phyloP scores from a whole-genome alignment of 2,797 vertebrate genomes.

The Benthosema pterotum region DNA sequence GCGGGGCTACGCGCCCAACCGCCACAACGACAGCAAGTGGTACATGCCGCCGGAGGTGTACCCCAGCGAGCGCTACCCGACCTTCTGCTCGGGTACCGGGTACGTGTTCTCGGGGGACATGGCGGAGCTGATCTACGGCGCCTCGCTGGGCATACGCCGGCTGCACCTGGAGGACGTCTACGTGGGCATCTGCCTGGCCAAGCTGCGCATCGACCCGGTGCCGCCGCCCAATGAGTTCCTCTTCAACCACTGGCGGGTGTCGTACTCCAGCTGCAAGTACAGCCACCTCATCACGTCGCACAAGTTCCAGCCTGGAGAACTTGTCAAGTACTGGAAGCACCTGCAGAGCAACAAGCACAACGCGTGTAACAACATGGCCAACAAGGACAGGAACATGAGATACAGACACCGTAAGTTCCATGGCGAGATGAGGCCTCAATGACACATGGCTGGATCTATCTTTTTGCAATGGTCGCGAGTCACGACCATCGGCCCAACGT shows the following conservation, averaged over 20 bases:
- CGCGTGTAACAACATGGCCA: conserved; percentile 90
- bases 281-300: conserved; percentile 99
- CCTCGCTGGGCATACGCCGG: conserved; percentile 93
- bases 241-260: conserved; percentile 99
- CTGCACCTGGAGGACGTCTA: conserved; percentile 98
- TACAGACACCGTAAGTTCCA: conserved; percentile 91
- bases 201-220: conserved; percentile 93
- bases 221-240: conserved; percentile 98
- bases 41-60: conserved; percentile 98
- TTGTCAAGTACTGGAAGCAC: conserved; percentile 98
- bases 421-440: conserved; percentile 76
- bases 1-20: conserved; percentile 96
- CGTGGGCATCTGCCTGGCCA: conserved; percentile 96
- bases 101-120: conserved; percentile 98
- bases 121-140: conserved; percentile 94
- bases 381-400: conserved; percentile 91
- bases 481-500: too few species aligned
- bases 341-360: conserved; percentile 99
- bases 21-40: conserved; percentile 99
- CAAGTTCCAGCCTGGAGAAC: conserved; percentile 96
- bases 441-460: conserved; percentile 32
- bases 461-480: too few species aligned
- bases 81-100: conserved; percentile 97
- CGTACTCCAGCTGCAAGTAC: conserved; percentile 99
- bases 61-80: conserved; percentile 96